phyloP scores from a whole-genome alignment of 2,113 vertebrate species.

The Cynocephalus volans region DNA sequence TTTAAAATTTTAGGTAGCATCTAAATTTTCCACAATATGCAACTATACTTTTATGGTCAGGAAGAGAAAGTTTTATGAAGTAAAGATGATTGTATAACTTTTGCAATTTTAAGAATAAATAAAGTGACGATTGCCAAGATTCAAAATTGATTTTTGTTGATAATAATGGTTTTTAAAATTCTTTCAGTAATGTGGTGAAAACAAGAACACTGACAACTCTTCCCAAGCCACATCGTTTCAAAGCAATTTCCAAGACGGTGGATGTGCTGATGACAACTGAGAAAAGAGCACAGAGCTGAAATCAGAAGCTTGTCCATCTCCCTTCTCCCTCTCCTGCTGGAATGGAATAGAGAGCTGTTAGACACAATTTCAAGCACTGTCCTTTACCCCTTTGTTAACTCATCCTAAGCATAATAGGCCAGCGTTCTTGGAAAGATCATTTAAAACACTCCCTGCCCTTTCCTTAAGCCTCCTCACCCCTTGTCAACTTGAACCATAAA shows the following conservation, averaged over 20 bases:
- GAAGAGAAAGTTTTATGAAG: background rate
- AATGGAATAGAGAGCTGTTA: background rate
- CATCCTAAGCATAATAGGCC: conserved; percentile 33
- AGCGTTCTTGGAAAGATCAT: conserved; percentile 28
- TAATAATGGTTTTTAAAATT: background rate
- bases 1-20: background rate
- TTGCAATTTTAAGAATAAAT: background rate
- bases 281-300: conserved; percentile 1
- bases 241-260: background rate
- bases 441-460: conserved; percentile 43
- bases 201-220: background rate
- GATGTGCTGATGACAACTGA: background rate
- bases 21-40: background rate
- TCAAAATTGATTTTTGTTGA: background rate
- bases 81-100: background rate
- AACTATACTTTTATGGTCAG: background rate
- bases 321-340: background rate
- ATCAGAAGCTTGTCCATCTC: background rate
- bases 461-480: background rate
- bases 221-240: background rate
- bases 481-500: conserved; percentile 16
- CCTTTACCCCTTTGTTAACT: conserved; percentile 76
- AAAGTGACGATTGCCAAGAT: background rate
- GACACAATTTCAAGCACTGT: conserved; percentile 42
- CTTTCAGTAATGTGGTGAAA: background rate